Evolutionary conservation across 2,113 vertebrate genomes (phyloP).

Genomic region (Serilophus lunatus): DNA sequence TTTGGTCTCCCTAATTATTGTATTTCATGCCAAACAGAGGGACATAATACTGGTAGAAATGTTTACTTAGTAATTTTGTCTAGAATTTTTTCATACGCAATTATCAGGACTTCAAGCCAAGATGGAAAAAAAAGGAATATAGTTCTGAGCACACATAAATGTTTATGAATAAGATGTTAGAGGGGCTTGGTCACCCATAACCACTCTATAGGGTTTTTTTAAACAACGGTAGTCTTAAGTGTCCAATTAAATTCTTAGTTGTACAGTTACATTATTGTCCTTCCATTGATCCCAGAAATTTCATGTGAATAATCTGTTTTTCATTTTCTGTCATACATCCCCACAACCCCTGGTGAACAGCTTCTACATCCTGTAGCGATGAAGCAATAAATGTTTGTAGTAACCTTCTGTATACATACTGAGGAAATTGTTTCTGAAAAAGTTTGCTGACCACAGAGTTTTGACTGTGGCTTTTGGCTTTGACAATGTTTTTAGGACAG

Average conservation of each 20-base stretch:
- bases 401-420: background rate
- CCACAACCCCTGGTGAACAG: background rate
- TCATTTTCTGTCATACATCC: background rate
- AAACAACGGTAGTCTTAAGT: background rate
- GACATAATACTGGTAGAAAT: background rate
- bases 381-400: background rate
- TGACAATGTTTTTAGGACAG: background rate
- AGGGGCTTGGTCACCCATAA: background rate
- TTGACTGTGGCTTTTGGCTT: background rate
- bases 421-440: background rate
- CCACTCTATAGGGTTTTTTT: background rate
- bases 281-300: background rate
- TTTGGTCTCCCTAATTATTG: background rate
- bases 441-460: background rate
- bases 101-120: background rate
- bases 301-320: background rate
- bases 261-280: background rate
- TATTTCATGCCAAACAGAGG: background rate
- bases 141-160: background rate
- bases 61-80: background rate
- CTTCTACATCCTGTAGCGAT: background rate
- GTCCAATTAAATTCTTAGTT: background rate
- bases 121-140: background rate
- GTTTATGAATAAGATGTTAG: background rate
- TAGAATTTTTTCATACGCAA: background rate